Conservation (phyloP, 2,888 invertebrate species). For the Magallana nippona region DNA sequence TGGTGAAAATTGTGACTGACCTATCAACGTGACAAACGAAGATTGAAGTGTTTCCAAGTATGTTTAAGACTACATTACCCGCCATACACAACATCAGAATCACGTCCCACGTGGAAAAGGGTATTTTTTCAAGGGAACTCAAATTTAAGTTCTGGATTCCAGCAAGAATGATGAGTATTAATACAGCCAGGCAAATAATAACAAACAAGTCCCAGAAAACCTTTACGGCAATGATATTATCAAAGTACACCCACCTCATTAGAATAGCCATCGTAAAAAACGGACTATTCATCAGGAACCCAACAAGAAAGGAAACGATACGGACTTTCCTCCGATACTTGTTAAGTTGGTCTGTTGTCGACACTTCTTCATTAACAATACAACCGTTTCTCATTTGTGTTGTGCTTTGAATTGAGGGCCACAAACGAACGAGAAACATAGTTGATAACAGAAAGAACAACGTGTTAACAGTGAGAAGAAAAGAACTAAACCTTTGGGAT, state of each 20-base stretch:
- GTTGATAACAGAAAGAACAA: not conserved
- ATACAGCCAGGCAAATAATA: not conserved
- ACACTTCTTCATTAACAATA: not conserved
- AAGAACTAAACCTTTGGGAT: not conserved
- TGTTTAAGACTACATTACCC: not conserved
- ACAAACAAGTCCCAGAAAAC: not conserved
- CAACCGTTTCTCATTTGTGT: not conserved
- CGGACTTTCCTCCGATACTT: not conserved
- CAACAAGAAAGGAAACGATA: not conserved
- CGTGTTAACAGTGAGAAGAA: not conserved
- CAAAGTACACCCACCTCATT: conserved; percentile 1
- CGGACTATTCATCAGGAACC: not conserved
- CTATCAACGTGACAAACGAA: not conserved
- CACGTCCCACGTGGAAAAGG: not conserved
- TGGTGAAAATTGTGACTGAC: not conserved
- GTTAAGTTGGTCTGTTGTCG: not conserved
- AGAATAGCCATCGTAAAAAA: conserved; percentile 3
- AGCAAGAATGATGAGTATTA: not conserved
- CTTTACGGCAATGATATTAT: not conserved
- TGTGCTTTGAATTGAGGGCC: not conserved
- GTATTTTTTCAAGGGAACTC: not conserved
- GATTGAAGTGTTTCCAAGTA: not conserved
- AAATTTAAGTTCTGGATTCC: not conserved
- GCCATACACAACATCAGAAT: conserved; percentile 11
- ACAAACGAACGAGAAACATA: not conserved